Percentiles rank a stretch among this genome's conserved stretches.
These are phyloP conservation scores for Cephonodes hylas DNA, from an alignment of 2,888 invertebrate genomes.

Conservation along the genomic window DNA sequence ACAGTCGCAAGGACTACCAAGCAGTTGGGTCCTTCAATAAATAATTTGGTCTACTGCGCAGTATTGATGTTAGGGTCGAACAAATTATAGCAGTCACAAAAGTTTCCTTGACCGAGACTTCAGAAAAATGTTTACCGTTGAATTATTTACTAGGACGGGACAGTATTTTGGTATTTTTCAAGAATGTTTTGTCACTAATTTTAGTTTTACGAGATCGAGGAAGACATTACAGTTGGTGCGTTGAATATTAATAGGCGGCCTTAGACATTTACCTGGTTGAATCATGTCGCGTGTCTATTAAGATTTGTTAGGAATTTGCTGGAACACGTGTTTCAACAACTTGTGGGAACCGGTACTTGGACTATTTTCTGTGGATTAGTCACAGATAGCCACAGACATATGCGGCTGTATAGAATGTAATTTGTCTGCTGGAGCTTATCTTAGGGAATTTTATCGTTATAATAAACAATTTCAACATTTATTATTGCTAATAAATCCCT, in stretches of 20 bases:
- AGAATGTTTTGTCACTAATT: background rate
- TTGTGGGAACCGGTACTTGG: background rate
- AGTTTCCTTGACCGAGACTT: background rate
- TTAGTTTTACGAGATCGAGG: conserved; percentile 10
- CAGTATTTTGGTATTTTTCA: background rate
- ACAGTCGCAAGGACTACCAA: background rate
- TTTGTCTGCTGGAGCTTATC: too few relatives aligned
- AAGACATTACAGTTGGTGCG: background rate
- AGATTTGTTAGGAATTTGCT: background rate
- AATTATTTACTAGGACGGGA: background rate
- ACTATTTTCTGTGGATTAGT: background rate
- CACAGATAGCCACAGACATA: background rate
- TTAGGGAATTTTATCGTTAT: too few relatives aligned
- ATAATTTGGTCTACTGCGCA: background rate
- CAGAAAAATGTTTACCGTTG: background rate
- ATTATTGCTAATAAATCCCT: too few relatives aligned
- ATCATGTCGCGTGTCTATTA: conserved; percentile 1
- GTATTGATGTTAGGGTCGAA: background rate
- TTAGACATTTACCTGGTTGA: conserved; percentile 8
- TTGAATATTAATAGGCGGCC: conserved; percentile 13
- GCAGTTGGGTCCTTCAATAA: background rate
- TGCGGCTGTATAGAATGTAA: background rate
- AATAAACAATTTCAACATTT: too few relatives aligned
- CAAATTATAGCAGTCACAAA: background rate
- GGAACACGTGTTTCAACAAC: background rate